Percentiles rank a stretch among this genome's conserved stretches.
These are phyloP conservation scores for Mareca penelope DNA, from an alignment of 2,797 vertebrate species.

Conservation along the genomic window DNA sequence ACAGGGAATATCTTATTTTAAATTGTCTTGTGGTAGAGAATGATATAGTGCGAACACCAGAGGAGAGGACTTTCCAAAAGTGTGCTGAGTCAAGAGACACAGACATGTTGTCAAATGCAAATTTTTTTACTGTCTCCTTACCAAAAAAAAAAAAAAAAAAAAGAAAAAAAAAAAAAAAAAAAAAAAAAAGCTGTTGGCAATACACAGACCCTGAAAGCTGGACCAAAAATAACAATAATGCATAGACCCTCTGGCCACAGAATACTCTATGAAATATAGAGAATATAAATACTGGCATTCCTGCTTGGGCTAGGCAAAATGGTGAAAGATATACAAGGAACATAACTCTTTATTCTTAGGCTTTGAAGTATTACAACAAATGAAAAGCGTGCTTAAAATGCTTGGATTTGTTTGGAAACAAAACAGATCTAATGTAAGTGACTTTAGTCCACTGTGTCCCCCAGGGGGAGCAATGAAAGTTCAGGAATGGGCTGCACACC, in stretches of 20 bases:
- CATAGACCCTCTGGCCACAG: constrained; percentile 35
- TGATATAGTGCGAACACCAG: constrained; percentile 39
- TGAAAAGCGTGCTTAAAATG: neutral
- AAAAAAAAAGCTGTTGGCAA: neutral
- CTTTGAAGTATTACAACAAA: constrained; percentile 7
- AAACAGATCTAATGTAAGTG: neutral
- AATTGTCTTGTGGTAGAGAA: constrained; percentile 26
- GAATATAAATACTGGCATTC: constrained; percentile 43
- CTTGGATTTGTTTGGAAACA: constrained; percentile 18
- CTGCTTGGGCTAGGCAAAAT: neutral
- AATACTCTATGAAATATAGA: constrained; percentile 33
- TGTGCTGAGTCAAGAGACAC: neutral
- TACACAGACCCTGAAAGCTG: constrained; percentile 2
- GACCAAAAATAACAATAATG: constrained; percentile 56
- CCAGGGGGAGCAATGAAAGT: neutral
- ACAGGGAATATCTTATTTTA: constrained; percentile 22
- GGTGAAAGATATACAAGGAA: constrained; percentile 4
- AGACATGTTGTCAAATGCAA: constrained; percentile 2
- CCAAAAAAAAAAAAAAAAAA: no score
- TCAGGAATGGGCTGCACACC: neutral
- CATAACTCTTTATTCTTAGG: neutral
- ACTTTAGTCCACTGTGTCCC: neutral
- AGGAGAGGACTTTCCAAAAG: constrained; percentile 33
- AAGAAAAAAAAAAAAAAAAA: no score
- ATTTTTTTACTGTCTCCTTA: constrained; percentile 14